Evolutionary conservation across 2,888 invertebrate genomes (phyloP), one percentile per base, ranked within the genome.

Genomic region (Psylliodes chrysocephalus): DNA sequence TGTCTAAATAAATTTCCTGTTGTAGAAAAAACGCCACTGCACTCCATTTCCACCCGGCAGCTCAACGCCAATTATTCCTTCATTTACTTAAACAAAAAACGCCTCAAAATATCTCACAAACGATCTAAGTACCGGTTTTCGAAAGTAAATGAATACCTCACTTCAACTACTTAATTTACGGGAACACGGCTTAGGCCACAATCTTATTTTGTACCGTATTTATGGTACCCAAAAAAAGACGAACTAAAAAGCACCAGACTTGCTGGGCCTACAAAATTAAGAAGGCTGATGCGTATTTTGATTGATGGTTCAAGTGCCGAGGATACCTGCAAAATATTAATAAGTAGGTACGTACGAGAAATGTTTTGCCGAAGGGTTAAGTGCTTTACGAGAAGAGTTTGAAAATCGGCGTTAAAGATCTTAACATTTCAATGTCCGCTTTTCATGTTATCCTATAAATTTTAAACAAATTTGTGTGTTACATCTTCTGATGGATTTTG

Each of bases 141-240:
- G 10, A 46, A 35, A 57, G 35, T 33, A 33, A 33, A 33, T 33
- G 47, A 30, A 47, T 57, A 57, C 17, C 44, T 56, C 28, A 44
- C 10, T 47, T 33, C 19, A 54, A 60, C 40, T 53, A 44, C 54
- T 47, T 60, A 60, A 60, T 60, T 60, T 54, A 17, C 25, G 17
- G 60, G 46, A 7, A 33, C 44, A 44, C 44, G 6, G 22, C 1
- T n/a, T n/a, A 18, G 5, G 19, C 10, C 18, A n/a, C n/a, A n/a
- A n/a, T n/a, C n/a, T n/a, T 44, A 10, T 18, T 7, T 44, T 44
- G 17, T 22, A 4, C n/a, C 18, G 17, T 44, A n/a, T 18, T 44
- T 44, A 7, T n/a, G n/a, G 17, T 17, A n/a, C n/a, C 17, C 1
- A 18, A 18, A 44, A 44, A 44, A 33, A 33, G 10, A 7, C 4